Conservation (phyloP, 2,797 vertebrate genomes). For the Sebastes steindachneri region DNA sequence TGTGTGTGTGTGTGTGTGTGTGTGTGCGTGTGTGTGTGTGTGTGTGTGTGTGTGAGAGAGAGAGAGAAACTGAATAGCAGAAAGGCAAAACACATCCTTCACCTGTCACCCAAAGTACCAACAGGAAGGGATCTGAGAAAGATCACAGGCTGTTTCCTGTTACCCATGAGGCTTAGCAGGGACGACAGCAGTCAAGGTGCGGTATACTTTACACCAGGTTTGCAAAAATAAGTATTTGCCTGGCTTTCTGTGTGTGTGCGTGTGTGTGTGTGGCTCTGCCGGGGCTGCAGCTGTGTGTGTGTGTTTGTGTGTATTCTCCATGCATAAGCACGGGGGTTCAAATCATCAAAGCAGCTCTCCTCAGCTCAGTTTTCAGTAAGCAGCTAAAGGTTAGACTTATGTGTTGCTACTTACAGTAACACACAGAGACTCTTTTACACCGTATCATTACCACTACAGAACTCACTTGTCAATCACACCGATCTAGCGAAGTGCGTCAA, state of each 20-base stretch:
- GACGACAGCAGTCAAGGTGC: slow-evolving; percentile 47
- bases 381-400: slow-evolving; percentile 81
- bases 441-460: slow-evolving; percentile 59
- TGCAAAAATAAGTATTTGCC: slow-evolving; percentile 62
- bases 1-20: slow-evolving; percentile 6
- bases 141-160: slow-evolving; percentile 57
- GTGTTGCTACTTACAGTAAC: slow-evolving; percentile 78
- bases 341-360: slow-evolving; percentile 68
- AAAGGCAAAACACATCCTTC: slow-evolving; percentile 48
- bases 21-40: slow-evolving; percentile 2
- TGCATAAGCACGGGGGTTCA: slow-evolving; percentile 60
- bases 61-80: slow-evolving; percentile 18
- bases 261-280: slow-evolving; percentile 38
- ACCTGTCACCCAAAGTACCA: slow-evolving; percentile 61
- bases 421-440: slow-evolving; percentile 62
- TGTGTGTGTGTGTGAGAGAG: neutral
- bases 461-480: slow-evolving; percentile 61
- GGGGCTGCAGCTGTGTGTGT: slow-evolving; percentile 41
- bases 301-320: slow-evolving; percentile 47
- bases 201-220: slow-evolving; percentile 53
- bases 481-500: slow-evolving; percentile 22
- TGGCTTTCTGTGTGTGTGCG: slow-evolving; percentile 36
- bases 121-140: slow-evolving; percentile 65
- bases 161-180: slow-evolving; percentile 48
- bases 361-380: slow-evolving; percentile 78